Evolutionary conservation across 1,140 invertebrate genomes (phyloP), one percentile per base, ranked within the genome.

Genomic region (Cherax destructor): DNA sequence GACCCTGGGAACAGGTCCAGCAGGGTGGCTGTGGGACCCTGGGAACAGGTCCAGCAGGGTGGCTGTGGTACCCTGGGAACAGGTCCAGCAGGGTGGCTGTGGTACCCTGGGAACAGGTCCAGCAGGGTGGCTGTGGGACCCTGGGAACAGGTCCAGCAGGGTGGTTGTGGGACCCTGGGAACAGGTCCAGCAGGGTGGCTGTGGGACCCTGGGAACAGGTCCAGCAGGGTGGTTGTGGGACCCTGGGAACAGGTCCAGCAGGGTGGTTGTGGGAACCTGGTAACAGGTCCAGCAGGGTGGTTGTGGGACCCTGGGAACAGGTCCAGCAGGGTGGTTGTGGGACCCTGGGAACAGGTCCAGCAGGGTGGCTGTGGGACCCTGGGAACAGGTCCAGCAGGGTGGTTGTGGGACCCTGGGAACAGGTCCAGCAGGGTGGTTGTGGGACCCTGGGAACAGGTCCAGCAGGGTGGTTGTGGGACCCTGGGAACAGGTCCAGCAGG

Each of bases 131-230:
- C n/a, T n/a, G n/a, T n/a, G n/a, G n/a, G 81, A 83, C 30, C 21
- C 11, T 3, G 21, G 21, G 30, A n/a, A n/a, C 13, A 24, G 18
- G 41, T 18, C 16, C 52, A 24, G 0, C 5, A 52, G 24, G 59
- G 59, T 49, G 59, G 80, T 52, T 24, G 13, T 83, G 30, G 21
- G 52, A 83, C 21, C 52, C 50, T 56, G 81, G 61, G 81, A 83
- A 24, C 30, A 41, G 30, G 30, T 41, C 30, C n/a, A n/a, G n/a
- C n/a, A n/a, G n/a, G n/a, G n/a, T n/a, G n/a, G n/a, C n/a, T n/a
- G n/a, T n/a, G n/a, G n/a, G 81, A 83, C 30, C 21, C 11, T 3
- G 21, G 21, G 30, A n/a, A n/a, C 13, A 24, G 18, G 41, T 18
- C 16, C 52, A 24, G 0, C 5, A 52, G 24, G 59, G 59, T 49